phyloP scores from a whole-genome alignment of 2,888 invertebrate genomes.

The Rhimphoctona megacephalus region DNA sequence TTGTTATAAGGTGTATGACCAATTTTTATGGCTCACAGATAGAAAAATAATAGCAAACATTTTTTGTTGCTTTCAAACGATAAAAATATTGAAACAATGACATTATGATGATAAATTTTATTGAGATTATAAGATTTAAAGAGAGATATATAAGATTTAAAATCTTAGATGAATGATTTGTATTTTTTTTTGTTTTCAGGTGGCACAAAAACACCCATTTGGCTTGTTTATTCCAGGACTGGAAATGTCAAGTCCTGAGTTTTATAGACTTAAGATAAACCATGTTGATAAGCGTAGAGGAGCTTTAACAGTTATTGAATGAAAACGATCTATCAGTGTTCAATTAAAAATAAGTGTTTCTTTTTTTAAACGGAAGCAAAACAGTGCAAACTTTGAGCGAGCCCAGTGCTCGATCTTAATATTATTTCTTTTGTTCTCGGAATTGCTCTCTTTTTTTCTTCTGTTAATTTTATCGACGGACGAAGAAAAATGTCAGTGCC shows the following conservation, averaged over 20 bases:
- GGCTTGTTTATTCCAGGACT: constrained; percentile 1
- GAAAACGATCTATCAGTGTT: neutral
- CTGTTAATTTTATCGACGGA: neutral
- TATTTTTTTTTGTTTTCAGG: constrained; percentile 38
- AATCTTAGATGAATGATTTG: neutral
- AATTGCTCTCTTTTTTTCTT: neutral
- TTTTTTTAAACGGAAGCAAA: constrained; percentile 5
- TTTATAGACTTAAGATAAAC: constrained; percentile 16
- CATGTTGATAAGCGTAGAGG: constrained; percentile 3
- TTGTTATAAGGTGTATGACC: too few species aligned
- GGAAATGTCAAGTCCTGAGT: constrained; percentile 55
- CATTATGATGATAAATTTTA: too few species aligned
- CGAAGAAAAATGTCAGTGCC: constrained; percentile 76
- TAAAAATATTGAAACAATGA: too few species aligned
- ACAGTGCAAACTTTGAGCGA: neutral
- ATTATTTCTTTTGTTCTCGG: neutral
- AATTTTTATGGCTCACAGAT: too few species aligned
- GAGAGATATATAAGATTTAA: too few species aligned
- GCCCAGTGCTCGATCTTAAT: neutral
- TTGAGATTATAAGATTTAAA: too few species aligned
- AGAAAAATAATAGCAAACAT: too few species aligned
- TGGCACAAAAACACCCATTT: neutral
- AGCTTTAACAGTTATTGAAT: constrained; percentile 26
- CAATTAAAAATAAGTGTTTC: neutral
- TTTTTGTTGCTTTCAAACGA: too few species aligned